Evolutionary conservation across 1,140 invertebrate genomes (phyloP), one percentile per base, ranked within the genome.

Genomic region (Cotesia glomerata): DNA sequence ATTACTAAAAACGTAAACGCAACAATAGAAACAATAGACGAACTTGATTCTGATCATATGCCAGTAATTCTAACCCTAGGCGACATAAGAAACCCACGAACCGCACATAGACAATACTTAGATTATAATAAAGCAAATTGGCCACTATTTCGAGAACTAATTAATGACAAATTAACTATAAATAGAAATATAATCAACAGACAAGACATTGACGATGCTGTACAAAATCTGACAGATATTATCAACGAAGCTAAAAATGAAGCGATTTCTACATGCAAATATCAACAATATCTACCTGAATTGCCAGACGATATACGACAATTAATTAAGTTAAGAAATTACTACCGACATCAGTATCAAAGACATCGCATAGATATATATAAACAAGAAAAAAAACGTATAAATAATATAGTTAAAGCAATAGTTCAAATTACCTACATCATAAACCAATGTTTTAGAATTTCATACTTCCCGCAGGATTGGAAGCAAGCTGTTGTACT

Each of bases 401-500:
- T 74, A 1, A 51, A 49, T 39, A 70, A 72, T 1, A 9, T 67
- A 72, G 52, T 75, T n/a, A n/a, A n/a, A n/a, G 39, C 72, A 13
- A 34, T 83, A n/a, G 70, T 74, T 0, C 73, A 78, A 62, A 5
- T 85, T 5, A 69, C 39, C 0, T 52, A 77, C n/a, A 76, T 84
- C 26, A 74, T 79, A 11, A 83, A 84, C 68, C 51, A 71, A n/a
- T 71, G 63, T 5, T 13, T 85, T 0, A 56, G 62, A 54, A 45
- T 75, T 1, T 35, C n/a, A 4, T 74, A 80, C 39, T 82, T 83
- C 32, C 80, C 80, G 0, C 14, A 26, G 5, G 4, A 68, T 58
- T 83, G 77, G 74, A 84, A 82, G 67, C 58, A 61, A 18, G 78
- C 77, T 13, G 76, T 73, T 4, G 59, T 81, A 5, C 59, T 78